Evolutionary conservation across 1,140 invertebrate genomes (phyloP).

Genomic region (Polyergus mexicanus): DNA sequence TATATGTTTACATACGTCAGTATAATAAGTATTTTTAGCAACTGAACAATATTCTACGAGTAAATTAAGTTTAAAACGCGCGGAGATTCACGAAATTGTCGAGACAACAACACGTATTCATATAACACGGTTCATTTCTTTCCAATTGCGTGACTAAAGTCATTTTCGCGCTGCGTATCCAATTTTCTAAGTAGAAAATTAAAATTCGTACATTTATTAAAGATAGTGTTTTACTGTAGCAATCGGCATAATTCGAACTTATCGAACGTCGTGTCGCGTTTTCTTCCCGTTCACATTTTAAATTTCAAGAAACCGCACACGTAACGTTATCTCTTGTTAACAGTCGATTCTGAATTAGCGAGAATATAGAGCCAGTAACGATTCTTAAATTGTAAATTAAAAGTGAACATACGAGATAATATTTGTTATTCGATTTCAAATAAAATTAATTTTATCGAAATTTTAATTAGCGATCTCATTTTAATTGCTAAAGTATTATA

Average conservation of each 20-base stretch:
- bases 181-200: background rate
- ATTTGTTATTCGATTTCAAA: background rate
- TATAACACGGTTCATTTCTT: background rate
- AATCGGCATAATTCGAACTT: background rate
- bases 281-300: slow-evolving; percentile 26
- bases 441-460: slow-evolving; percentile 11
- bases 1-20: background rate
- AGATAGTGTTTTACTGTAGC: background rate
- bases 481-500: background rate
- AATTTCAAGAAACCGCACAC: background rate
- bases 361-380: background rate
- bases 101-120: too few relatives aligned
- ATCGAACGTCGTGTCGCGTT: background rate
- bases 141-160: background rate
- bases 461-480: background rate
- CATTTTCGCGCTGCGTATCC: background rate
- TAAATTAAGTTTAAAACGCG: slow-evolving; percentile 12
- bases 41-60: background rate
- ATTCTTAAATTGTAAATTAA: background rate
- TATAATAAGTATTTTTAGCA: background rate
- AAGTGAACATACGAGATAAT: background rate
- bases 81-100: background rate
- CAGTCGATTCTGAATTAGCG: background rate
- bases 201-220: background rate
- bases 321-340: background rate